Evolutionary conservation across 2,113 vertebrate species (phyloP).

Genomic region (Pungitius pungitius): DNA sequence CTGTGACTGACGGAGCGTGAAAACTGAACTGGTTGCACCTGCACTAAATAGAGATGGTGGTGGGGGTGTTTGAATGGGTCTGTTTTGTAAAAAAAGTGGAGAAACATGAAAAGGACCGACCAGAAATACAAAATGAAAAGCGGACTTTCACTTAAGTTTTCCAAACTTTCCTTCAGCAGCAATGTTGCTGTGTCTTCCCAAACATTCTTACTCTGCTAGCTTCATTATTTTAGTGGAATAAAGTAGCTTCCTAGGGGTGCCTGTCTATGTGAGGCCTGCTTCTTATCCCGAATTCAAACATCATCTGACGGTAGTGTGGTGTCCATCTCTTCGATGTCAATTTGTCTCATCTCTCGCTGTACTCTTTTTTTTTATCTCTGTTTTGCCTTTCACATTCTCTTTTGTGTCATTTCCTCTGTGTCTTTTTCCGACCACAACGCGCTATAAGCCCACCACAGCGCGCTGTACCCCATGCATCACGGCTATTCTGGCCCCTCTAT

Average conservation of each 20-base stretch:
- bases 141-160: slow-evolving; percentile 14
- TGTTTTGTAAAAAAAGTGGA: slow-evolving; percentile 6
- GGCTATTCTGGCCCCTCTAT: slow-evolving; percentile 10
- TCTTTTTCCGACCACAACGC: slow-evolving; percentile 52
- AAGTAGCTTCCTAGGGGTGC: not conserved
- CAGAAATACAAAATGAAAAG: slow-evolving; percentile 6
- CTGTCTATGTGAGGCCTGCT: not conserved
- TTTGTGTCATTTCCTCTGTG: not conserved
- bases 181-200: not conserved
- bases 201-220: not conserved
- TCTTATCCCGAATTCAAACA: not conserved
- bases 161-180: not conserved
- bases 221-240: not conserved
- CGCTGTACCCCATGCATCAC: slow-evolving; percentile 23
- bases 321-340: not conserved
- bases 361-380: not conserved
- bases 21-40: slow-evolving; percentile 58
- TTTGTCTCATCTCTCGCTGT: not conserved
- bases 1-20: slow-evolving; percentile 52
- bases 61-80: slow-evolving; percentile 23
- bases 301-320: not conserved
- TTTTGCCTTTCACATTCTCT: slow-evolving; percentile 15
- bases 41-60: slow-evolving; percentile 46
- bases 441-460: slow-evolving; percentile 31
- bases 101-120: slow-evolving; percentile 7